Percentiles rank a stretch among this genome's conserved stretches.
These are phyloP conservation scores for Centropus unirufus DNA, from an alignment of 2,113 vertebrate genomes.

Conservation along the genomic window DNA sequence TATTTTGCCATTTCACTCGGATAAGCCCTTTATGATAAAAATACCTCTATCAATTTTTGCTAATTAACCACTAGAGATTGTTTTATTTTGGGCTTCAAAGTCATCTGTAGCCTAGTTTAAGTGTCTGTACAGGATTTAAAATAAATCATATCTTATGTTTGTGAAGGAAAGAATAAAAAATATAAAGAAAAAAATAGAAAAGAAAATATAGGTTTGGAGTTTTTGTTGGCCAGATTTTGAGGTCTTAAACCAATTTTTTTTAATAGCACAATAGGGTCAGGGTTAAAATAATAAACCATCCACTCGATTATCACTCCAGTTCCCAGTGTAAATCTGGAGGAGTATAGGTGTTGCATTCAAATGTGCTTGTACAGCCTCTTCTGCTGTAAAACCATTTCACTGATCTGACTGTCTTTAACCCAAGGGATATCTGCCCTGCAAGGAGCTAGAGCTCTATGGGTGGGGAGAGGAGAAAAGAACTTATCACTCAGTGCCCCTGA, in stretches of 20 bases:
- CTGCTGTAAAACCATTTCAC: background rate
- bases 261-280: background rate
- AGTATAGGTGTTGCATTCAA: background rate
- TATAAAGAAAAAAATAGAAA: background rate
- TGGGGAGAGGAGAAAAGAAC: background rate
- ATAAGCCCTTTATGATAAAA: slow-evolving; percentile 51
- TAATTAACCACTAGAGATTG: slow-evolving; percentile 70
- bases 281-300: background rate
- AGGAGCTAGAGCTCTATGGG: background rate
- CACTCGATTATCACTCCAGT: background rate
- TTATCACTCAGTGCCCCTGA: background rate
- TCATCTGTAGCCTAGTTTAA: slow-evolving; percentile 57
- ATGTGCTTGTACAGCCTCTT: background rate
- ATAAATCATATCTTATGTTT: background rate
- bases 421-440: background rate
- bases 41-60: slow-evolving; percentile 29
- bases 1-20: slow-evolving; percentile 10
- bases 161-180: background rate
- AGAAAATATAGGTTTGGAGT: background rate
- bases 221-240: background rate
- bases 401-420: background rate
- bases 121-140: background rate
- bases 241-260: background rate
- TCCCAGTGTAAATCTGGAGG: background rate
- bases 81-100: slow-evolving; percentile 51